Evolutionary conservation across 2,797 vertebrate species (phyloP).

Genomic region (Pantherophis vulpinus): DNA sequence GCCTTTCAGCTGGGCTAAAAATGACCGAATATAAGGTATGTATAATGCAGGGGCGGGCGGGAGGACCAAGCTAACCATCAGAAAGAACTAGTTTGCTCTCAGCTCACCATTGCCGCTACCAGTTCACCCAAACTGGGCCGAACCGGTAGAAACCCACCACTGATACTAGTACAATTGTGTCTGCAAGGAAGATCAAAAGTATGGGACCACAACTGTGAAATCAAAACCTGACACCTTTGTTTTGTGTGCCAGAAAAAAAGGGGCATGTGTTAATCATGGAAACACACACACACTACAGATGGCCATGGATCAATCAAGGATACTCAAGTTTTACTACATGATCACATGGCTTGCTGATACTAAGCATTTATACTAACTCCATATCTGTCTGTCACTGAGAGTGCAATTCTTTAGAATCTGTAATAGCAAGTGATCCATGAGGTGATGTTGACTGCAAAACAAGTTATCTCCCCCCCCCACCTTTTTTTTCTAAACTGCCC

Average conservation of each 20-base stretch:
- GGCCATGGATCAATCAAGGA: background rate
- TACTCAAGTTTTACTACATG: background rate
- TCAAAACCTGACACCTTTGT: background rate
- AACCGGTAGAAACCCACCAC: too few relatives aligned
- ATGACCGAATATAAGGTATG: too few relatives aligned
- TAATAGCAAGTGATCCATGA: background rate
- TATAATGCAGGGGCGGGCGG: too few relatives aligned
- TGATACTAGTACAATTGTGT: background rate
- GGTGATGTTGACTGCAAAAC: background rate
- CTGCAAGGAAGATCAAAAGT: background rate
- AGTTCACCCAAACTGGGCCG: rapidly evolving
- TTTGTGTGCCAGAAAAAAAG: background rate
- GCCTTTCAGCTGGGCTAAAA: too few relatives aligned
- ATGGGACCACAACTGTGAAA: background rate
- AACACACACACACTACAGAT: background rate
- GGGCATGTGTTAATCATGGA: background rate
- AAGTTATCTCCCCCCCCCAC: background rate
- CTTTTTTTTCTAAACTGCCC: background rate
- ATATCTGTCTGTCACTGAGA: background rate
- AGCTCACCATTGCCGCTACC: too few relatives aligned
- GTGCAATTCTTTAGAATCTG: background rate
- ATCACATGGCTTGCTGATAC: background rate
- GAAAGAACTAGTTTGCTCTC: too few relatives aligned
- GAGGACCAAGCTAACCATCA: too few relatives aligned
- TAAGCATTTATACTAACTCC: background rate